Conservation (phyloP, 2,113 vertebrate genomes). For the Ptilonorhynchus violaceus region DNA sequence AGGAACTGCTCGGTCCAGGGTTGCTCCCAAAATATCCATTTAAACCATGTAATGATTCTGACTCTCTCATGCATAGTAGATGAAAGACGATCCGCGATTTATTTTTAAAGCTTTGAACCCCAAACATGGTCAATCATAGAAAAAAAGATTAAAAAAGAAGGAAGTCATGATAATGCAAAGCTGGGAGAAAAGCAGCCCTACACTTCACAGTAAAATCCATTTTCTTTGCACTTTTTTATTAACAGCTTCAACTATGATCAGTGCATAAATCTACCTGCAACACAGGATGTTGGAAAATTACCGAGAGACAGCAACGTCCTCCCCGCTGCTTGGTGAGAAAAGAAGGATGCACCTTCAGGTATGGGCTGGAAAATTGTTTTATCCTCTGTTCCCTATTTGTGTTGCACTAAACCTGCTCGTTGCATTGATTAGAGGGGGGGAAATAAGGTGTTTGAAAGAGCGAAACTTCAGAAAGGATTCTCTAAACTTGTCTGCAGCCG, state of each 20-base stretch:
- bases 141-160: constrained; percentile 9
- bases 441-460: not conserved
- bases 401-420: not conserved
- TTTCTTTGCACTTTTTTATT: constrained; percentile 36
- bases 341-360: constrained; percentile 47
- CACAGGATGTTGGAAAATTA: constrained; percentile 44
- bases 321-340: not conserved
- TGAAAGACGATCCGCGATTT: not conserved
- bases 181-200: constrained; percentile 1
- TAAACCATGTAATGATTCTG: constrained; percentile 10
- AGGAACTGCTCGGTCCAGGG: not conserved
- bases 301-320: not conserved
- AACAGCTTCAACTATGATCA: constrained; percentile 35
- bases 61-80: not conserved
- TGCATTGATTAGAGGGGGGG: not conserved
- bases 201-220: not conserved
- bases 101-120: constrained; percentile 48
- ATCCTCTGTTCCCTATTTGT: not conserved
- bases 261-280: constrained; percentile 36
- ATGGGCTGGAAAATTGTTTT: not conserved
- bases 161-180: not conserved
- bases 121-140: constrained; percentile 1
- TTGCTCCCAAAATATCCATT: constrained; percentile 12
- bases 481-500: not conserved
- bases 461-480: not conserved